Percentiles rank a stretch among this genome's conserved stretches.
These are phyloP conservation scores for Sitobion miscanthi DNA, from an alignment of 1,140 invertebrate genomes.

Conservation along the genomic window DNA sequence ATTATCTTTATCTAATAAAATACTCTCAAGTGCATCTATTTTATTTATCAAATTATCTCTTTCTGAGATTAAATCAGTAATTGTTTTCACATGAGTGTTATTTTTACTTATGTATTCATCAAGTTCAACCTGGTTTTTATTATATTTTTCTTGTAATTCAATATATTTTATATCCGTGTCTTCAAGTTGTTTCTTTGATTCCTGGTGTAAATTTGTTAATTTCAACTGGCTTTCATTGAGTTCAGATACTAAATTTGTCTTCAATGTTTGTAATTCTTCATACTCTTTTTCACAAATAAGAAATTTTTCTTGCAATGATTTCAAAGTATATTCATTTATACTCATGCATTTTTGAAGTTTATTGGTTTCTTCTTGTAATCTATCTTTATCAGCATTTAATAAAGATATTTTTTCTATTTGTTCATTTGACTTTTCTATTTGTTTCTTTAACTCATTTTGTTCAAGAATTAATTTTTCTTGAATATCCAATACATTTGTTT, in stretches of 20 bases:
- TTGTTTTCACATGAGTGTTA: not conserved
- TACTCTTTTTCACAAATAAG: not conserved
- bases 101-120: not conserved
- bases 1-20: not conserved
- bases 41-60: slow-evolving; percentile 38
- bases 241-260: slow-evolving; percentile 18
- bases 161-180: not conserved
- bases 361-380: not conserved
- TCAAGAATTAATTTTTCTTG: slow-evolving; percentile 9
- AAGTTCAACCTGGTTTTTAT: not conserved
- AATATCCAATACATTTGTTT: not conserved
- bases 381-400: slow-evolving; percentile 2
- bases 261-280: slow-evolving; percentile 1
- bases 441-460: not conserved
- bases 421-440: slow-evolving; percentile 24
- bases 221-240: not conserved
- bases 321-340: not conserved
- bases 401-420: slow-evolving; percentile 12
- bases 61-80: not conserved
- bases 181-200: not conserved
- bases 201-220: not conserved
- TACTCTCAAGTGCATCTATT: not conserved
- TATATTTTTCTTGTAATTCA: not conserved
- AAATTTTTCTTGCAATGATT: not conserved
- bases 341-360: not conserved